Evolutionary conservation across 2,113 vertebrate species (phyloP).

Genomic region (Hymenochirus boettgeri): DNA sequence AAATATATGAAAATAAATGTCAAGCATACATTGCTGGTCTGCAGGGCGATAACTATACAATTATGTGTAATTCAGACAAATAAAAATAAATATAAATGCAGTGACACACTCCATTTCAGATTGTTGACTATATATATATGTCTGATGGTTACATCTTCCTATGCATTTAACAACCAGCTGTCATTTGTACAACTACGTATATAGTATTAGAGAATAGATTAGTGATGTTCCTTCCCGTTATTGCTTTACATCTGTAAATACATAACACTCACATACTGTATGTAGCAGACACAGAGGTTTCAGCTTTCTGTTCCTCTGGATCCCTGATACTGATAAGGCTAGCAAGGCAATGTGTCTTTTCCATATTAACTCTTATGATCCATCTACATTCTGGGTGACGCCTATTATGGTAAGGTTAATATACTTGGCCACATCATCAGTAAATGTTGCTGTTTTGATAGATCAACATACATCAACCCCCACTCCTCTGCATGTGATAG

Average conservation of each 20-base stretch:
- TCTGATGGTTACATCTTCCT: background rate
- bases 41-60: slow-evolving; percentile 58
- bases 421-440: too few species aligned
- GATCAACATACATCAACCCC: too few species aligned
- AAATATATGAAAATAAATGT: slow-evolving; percentile 45
- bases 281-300: background rate
- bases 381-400: too few species aligned
- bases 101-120: slow-evolving; percentile 1
- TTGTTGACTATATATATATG: background rate
- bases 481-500: too few species aligned
- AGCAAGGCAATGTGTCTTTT: too few species aligned
- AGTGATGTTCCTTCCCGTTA: too few species aligned
- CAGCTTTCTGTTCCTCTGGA: background rate
- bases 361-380: too few species aligned
- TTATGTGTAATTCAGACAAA: slow-evolving; percentile 47
- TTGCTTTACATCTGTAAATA: too few species aligned
- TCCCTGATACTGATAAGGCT: background rate
- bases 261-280: background rate
- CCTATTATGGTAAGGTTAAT: too few species aligned
- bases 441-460: too few species aligned
- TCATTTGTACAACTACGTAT: background rate
- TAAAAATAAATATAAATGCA: slow-evolving; percentile 48
- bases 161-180: background rate
- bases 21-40: slow-evolving; percentile 45
- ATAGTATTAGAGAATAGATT: too few species aligned